These are phyloP conservation scores for Mythimna loreyi DNA, from an alignment of 2,888 invertebrate species.

Conservation along the genomic window DNA sequence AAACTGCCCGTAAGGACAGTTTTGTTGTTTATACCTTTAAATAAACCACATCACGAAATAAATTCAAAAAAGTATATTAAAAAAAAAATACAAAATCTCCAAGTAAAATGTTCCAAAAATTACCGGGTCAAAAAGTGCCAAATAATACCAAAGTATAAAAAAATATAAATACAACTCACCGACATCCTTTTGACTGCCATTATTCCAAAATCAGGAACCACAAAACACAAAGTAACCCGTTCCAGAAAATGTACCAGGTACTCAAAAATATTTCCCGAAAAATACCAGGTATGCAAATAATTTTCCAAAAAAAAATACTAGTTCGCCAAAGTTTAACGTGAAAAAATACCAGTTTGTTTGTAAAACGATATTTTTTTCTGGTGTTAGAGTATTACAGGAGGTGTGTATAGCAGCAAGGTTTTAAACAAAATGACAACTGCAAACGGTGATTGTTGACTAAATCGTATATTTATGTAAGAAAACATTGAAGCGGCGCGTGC, in stretches of 20 bases:
- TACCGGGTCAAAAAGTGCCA: background rate
- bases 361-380: conserved; percentile 4
- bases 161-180: conserved; percentile 48
- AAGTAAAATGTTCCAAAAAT: too few species aligned
- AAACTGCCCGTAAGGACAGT: background rate
- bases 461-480: conserved; percentile 54
- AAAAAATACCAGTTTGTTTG: conserved; percentile 3
- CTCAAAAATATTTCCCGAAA: background rate
- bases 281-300: conserved; percentile 3
- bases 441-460: conserved; percentile 41
- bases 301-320: background rate
- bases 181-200: conserved; percentile 51
- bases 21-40: background rate
- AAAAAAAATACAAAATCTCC: too few species aligned
- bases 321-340: background rate
- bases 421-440: conserved; percentile 55
- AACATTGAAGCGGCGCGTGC: conserved; percentile 74
- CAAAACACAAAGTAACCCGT: conserved; percentile 37
- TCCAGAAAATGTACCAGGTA: conserved; percentile 15
- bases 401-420: conserved; percentile 36
- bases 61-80: too few species aligned
- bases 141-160: background rate
- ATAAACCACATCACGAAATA: background rate
- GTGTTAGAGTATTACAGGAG: conserved; percentile 14
- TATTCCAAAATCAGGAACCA: conserved; percentile 54